Base-by-base conservation (phyloP, 2,113 vertebrate species). In the Oreochromis tanganicae region DNA sequence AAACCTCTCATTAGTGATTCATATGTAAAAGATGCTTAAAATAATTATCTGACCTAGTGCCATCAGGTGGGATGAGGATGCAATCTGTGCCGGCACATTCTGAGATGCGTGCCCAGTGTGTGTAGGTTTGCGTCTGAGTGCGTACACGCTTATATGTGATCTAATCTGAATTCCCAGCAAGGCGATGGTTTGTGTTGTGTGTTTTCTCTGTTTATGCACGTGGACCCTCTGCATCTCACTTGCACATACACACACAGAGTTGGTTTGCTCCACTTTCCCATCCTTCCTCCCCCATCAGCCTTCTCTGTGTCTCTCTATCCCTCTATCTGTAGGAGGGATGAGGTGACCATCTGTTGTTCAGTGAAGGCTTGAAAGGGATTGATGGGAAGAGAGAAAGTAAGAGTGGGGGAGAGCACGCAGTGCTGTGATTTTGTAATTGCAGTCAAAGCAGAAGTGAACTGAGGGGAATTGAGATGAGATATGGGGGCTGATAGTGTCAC, bases 261-360 rank as follows among this genome's bases (percentile, higher is more conserved):
- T 9, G 34, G 59, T 87, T 68, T 92, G 94, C 68, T 94, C 94
- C 81, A 93, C 89, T 94, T 95, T 94, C 84, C 84, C 50, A 55
- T 59, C 86, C 78, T 71, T 84, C 86, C 92, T 88, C 89, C 91
- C 79, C 90, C 87, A 88, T 91, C 88, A 84, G 82, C 83, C 59
- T 52, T 83, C 90, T 79, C 87, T 88, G 87, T 75, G 88, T 91
- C 86, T 68, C 87, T 91, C 88, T 59, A 90, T 92, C 90, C 84
- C 61, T 83, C 86, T 92, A 82, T 90, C 90, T 89, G 90, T 91
- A 87, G 93, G 90, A 92, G 91, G 89, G 94, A 93, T 92, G 93
- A 94, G 87, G 89, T 93, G 94, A 93, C 94, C 93, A 95, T 95
- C 94, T 96, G 94, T 93, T 96, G 95, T 94, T 92, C 90, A 82